Evolutionary conservation across 1,140 invertebrate species (phyloP), one percentile per base, ranked within the genome.

Genomic region (Marisa cornuarietis): DNA sequence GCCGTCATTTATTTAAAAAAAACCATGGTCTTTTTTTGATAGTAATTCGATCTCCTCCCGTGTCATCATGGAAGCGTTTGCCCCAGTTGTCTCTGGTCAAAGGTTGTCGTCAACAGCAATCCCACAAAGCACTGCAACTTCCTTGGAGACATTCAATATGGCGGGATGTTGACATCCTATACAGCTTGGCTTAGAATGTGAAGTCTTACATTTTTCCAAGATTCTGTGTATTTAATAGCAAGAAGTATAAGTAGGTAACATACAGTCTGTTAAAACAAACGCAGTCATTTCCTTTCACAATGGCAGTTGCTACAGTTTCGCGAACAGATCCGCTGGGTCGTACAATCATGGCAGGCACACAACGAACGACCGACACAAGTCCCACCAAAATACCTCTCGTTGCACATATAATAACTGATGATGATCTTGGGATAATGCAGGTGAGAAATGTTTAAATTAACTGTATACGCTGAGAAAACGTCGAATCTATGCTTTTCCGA

Each of bases 321-420:
- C 76, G 76, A 6, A 68, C 63, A n/a, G 76, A 51, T 10, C 62
- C 62, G 42, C 24, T 63, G 61, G 65, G 76, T 51, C 65, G 26
- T 24, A 18, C n/a, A 9, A 66, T 54, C 63, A 69, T 77, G 76
- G 54, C 49, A 26, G 69, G 26, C 61, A 71, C 58, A 20, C 61
- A 31, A 73, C 58, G 62, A 16, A 49, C 58, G 52, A 62, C 20
- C 63, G 79, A 74, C 81, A 83, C 49, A 84, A 79, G 11, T 58
- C 54, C 54, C 62, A 75, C 82, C 58, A 80, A 79, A 73, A 87
- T 90, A 61, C 90, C 90, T 22, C 65, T 91, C 69, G 88, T 91
- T n/a, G 78, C 86, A 49, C 89, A 91, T 79, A 83, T 88, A 26
- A 89, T 91, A 49, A 90, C 88, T 68, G 90, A 91, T 82, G 88